A percentile compares a stretch with the other conserved stretches of the same genome.
Conservation (phyloP, 92 coral and sea anemone species). For the Blastomussa wellsi region DNA sequence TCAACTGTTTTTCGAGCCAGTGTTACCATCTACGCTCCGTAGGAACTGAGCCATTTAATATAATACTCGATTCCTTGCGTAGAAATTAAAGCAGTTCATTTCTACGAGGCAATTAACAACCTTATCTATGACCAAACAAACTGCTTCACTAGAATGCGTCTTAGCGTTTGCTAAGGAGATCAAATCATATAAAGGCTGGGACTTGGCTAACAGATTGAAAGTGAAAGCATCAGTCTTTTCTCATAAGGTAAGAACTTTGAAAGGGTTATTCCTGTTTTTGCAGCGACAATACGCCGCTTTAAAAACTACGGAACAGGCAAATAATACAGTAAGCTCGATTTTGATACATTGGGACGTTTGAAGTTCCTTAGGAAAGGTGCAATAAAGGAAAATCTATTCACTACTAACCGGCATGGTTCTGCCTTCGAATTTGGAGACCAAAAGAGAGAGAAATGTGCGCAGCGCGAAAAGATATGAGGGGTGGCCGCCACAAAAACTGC, state of each 20-base stretch:
- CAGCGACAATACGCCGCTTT: neutral
- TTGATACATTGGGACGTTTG: neutral
- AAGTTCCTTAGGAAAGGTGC: neutral
- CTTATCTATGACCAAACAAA: neutral
- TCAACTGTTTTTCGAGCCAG: neutral
- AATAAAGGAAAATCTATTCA: neutral
- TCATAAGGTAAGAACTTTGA: neutral
- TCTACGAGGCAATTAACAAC: neutral
- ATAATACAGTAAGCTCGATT: neutral
- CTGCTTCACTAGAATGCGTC: neutral
- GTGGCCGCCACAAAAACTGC: constrained; percentile 61
- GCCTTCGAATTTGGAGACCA: constrained; percentile 81
- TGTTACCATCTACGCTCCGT: neutral
- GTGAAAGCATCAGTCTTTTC: constrained; percentile 8
- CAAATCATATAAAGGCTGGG: neutral
- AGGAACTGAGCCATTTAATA: neutral
- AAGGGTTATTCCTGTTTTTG: neutral
- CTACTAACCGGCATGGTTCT: constrained; percentile 92
- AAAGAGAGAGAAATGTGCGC: constrained; percentile 75
- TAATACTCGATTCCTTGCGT: neutral
- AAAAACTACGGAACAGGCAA: too few species aligned
- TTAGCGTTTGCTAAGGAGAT: neutral
- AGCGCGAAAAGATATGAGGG: constrained; percentile 85
- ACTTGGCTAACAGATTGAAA: neutral
- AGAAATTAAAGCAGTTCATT: neutral